Percentiles rank a stretch among this genome's conserved stretches.
Conservation (phyloP, 2,797 vertebrate species). For the Hafferia zeledoni region DNA sequence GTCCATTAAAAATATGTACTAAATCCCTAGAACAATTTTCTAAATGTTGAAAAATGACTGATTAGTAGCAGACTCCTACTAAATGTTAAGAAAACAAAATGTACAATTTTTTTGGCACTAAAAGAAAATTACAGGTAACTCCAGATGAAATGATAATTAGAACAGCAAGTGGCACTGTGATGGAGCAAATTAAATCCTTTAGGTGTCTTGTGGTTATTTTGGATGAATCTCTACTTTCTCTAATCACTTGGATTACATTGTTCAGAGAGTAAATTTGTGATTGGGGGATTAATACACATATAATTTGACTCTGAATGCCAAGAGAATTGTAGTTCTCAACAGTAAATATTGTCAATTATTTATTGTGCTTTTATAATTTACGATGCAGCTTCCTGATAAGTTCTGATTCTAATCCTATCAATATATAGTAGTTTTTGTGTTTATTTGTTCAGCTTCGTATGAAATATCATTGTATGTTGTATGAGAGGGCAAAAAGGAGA, state of each 20-base stretch:
- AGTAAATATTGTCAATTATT: constrained; percentile 56
- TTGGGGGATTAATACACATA: constrained; percentile 53
- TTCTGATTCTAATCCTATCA: constrained; percentile 38
- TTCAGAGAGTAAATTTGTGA: constrained; percentile 42
- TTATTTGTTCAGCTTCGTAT: constrained; percentile 32
- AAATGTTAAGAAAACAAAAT: constrained; percentile 73
- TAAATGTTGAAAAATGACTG: constrained; percentile 63
- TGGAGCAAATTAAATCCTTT: constrained; percentile 66
- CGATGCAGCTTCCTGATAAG: not conserved
- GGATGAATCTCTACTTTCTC: constrained; percentile 66
- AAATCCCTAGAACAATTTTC: constrained; percentile 53
- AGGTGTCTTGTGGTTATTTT: constrained; percentile 67
- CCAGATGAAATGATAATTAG: constrained; percentile 71
- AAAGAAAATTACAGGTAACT: constrained; percentile 75
- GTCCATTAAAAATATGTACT: constrained; percentile 47
- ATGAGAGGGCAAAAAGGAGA: not conserved
- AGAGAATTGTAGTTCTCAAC: constrained; percentile 40
- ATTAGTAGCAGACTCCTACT: constrained; percentile 68
- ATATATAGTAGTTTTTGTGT: not conserved
- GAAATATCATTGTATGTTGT: not conserved
- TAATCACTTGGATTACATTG: constrained; percentile 64
- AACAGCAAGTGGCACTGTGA: constrained; percentile 60
- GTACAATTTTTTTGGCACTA: constrained; percentile 52
- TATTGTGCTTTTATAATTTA: constrained; percentile 12
- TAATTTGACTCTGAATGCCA: constrained; percentile 67